These are phyloP conservation scores for Spatula clypeata DNA, from an alignment of 2,797 vertebrate species.

Conservation along the genomic window DNA sequence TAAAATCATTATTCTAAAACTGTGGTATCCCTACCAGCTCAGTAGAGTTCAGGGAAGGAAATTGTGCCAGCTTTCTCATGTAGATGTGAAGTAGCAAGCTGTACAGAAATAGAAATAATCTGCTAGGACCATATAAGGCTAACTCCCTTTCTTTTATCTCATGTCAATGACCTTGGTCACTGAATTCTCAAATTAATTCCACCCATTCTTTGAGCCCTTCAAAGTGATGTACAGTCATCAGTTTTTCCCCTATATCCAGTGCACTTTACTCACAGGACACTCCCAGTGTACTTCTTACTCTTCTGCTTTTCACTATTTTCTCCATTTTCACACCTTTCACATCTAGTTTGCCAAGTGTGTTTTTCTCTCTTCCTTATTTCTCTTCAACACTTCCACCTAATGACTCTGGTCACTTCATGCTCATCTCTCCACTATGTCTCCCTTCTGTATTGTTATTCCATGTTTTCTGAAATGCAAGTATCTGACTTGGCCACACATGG, in stretches of 20 bases:
- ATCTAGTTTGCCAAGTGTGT: background rate
- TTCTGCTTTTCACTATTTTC: background rate
- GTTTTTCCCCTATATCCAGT: background rate
- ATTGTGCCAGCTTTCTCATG: background rate
- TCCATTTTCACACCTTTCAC: background rate
- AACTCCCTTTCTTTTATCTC: background rate
- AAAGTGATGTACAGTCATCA: fast-evolving
- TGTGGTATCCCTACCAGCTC: background rate
- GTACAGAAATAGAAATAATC: slow-evolving; percentile 36
- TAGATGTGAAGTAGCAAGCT: background rate
- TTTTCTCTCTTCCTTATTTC: background rate
- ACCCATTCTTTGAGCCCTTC: background rate
- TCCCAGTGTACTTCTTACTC: background rate
- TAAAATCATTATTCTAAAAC: background rate
- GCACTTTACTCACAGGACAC: background rate
- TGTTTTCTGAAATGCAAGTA: background rate
- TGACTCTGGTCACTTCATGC: background rate
- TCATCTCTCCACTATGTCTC: background rate
- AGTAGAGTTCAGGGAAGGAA: background rate
- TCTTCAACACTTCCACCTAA: background rate
- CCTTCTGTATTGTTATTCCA: background rate
- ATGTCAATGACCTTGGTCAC: background rate
- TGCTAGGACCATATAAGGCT: background rate
- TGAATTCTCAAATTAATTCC: background rate
- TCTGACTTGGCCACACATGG: background rate